Base-by-base conservation (phyloP, 2,888 invertebrate species). In the Dolichomitus sp. region DNA sequence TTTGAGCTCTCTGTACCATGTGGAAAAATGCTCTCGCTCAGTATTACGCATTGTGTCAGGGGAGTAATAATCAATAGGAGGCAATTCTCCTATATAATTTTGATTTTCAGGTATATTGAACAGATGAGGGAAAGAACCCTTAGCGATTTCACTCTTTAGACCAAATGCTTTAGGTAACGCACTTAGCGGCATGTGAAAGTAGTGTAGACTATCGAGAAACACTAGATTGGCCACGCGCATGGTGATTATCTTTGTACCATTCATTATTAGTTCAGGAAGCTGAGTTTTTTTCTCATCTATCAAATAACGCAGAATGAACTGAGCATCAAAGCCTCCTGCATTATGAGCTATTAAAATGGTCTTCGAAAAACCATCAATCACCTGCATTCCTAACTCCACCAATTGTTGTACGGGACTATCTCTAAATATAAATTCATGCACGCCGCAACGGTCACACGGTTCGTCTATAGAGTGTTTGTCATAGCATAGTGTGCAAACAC, bases 41-140 rank as follows among this genome's bases (percentile, higher is more conserved):
- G 50, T 65, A 0, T 17, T 14, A 30, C 63, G 59, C 87, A 89
- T 89, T 0, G 69, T 73, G 48, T 88, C 83, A 0, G 86, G 83
- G 5, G 81, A 80, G 74, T 88, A 90, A 69, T 78, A 88, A 11
- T 81, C 65, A 0, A 75, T 17, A 42, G 65, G 76, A 0, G 87
- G 88, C 7, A 88, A 23, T 4, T 76, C 72, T 0, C 88, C 89
- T 6, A 85, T 70, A 73, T 90, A 90, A 72, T 87, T 80, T 42
- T 66, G 61, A 80, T 90, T 89, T 61, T 77, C 86, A 0, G 79
- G 76, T 9, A 9, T 88, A 57, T 90, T 89, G 61, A 89, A 89
- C 4, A 87, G 61, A 74, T 84, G 87, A 4, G 88, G 89, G 4
- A 33, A 33, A 33, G 0, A 33, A 3, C 33, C 33, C 7, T 33